phyloP scores from a whole-genome alignment of 2,888 invertebrate genomes.

The Cheilosia impressa region DNA sequence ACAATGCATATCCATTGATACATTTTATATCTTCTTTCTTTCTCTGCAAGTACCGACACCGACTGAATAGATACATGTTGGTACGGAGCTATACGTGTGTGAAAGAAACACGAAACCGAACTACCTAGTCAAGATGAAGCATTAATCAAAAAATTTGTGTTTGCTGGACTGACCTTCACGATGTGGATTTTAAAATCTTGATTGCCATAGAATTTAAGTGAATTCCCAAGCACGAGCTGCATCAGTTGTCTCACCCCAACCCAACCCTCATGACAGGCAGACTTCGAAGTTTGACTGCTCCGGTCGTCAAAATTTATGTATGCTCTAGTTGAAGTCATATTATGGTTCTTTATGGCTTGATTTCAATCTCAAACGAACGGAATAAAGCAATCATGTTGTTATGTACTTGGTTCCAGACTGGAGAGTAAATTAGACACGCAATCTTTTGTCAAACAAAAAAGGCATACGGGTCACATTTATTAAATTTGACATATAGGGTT shows the following conservation, averaged over 20 bases:
- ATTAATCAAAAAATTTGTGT: conserved; percentile 21
- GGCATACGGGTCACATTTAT: too few species aligned
- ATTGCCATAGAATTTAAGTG: conserved; percentile 3
- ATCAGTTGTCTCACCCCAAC: not conserved
- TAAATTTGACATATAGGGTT: too few species aligned
- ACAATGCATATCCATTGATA: conserved; percentile 32
- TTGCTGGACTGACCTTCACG: conserved; percentile 5
- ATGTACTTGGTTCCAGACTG: not conserved
- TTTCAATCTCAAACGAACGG: too few species aligned
- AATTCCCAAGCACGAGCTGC: not conserved
- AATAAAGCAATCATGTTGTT: not conserved
- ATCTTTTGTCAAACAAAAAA: too few species aligned
- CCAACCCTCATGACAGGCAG: not conserved
- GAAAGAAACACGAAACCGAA: too few species aligned
- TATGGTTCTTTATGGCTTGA: not conserved
- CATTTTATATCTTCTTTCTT: too few species aligned
- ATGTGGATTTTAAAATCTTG: conserved; percentile 8
- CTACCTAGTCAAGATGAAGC: conserved; percentile 18
- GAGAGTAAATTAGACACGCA: too few species aligned
- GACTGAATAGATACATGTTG: too few species aligned
- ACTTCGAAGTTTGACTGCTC: not conserved
- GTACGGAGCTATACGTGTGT: too few species aligned
- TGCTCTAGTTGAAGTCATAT: not conserved
- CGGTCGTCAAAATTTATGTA: not conserved
- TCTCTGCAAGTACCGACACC: too few species aligned